Conservation (phyloP, 2,113 vertebrate genomes). For the Hemiprocne comata region DNA sequence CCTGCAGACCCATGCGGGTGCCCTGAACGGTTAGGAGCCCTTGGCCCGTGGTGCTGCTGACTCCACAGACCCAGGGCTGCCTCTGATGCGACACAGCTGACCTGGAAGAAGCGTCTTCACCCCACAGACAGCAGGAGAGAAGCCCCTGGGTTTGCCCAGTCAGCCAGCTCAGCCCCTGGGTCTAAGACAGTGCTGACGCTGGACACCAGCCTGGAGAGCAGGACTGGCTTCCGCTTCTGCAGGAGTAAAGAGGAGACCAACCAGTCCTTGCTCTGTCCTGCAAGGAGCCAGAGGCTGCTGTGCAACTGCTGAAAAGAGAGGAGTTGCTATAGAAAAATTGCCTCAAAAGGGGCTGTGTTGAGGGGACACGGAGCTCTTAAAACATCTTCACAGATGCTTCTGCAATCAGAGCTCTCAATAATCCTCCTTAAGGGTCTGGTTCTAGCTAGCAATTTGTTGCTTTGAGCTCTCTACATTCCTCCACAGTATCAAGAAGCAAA, state of each 20-base stretch:
- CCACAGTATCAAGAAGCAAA: background rate
- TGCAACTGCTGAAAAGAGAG: background rate
- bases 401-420: conserved; percentile 54
- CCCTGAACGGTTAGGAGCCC: background rate
- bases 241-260: background rate
- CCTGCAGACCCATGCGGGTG: accelerated
- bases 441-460: conserved; percentile 36
- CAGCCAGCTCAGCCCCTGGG: background rate
- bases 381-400: conserved; percentile 50
- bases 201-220: background rate
- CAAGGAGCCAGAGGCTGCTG: background rate
- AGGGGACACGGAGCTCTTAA: conserved; percentile 1
- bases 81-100: background rate
- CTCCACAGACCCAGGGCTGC: background rate
- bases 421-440: conserved; percentile 35
- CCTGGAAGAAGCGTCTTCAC: background rate
- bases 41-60: accelerated
- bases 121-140: background rate
- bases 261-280: background rate
- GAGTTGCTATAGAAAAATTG: background rate
- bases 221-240: background rate
- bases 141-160: background rate
- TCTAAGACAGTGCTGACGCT: background rate
- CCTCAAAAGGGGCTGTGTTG: background rate
- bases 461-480: conserved; percentile 2